phyloP scores from a whole-genome alignment of 2,797 vertebrate genomes.

The Anisognathus igniventris region DNA sequence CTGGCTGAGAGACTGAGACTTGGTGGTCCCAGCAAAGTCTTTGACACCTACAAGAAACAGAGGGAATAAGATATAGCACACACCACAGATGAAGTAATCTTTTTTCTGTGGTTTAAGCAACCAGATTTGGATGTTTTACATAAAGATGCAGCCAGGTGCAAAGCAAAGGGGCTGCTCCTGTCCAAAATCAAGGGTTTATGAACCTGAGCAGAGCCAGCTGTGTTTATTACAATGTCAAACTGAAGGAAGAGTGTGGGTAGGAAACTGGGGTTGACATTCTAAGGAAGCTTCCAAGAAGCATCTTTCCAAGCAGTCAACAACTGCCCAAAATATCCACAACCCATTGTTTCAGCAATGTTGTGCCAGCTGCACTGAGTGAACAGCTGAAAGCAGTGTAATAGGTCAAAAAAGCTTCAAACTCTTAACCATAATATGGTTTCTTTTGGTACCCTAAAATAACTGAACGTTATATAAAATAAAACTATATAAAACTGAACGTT shows the following conservation, averaged over 20 bases:
- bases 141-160: not conserved
- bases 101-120: not conserved
- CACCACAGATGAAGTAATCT: fast-evolving
- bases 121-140: not conserved
- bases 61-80: fast-evolving
- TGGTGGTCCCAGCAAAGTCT: not conserved
- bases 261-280: not conserved
- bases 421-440: not conserved
- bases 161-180: not conserved
- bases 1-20: not conserved
- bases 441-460: not conserved
- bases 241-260: not conserved
- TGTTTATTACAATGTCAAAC: not conserved
- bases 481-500: no score
- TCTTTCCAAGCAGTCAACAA: not conserved
- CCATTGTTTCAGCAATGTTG: not conserved
- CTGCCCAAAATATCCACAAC: not conserved
- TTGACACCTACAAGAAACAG: not conserved
- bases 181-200: fast-evolving
- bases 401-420: not conserved
- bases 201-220: not conserved
- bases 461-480: not conserved
- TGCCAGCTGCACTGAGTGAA: not conserved
- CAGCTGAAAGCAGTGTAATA: not conserved
- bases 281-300: not conserved